Evolutionary conservation across 2,797 vertebrate genomes (phyloP).

Genomic region (Acipenser oxyrinchus): DNA sequence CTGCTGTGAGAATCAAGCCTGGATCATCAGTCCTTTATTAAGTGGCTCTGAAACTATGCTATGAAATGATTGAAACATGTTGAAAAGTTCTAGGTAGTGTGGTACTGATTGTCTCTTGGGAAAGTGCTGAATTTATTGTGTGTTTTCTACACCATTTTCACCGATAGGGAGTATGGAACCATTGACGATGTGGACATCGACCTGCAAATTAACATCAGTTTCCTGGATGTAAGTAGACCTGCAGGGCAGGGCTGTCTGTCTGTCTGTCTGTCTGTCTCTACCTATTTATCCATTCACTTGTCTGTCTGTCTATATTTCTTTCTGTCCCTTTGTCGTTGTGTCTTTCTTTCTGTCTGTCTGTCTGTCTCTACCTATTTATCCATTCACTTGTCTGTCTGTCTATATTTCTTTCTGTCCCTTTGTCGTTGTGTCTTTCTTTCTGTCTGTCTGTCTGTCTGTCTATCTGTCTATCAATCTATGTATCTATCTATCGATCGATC

Average conservation of each 20-base stretch:
- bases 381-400: not conserved
- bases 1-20: too few species aligned
- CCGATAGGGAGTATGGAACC: slow-evolving; percentile 86
- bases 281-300: not conserved
- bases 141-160: slow-evolving; percentile 11
- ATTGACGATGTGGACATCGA: slow-evolving; percentile 97
- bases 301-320: not conserved
- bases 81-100: too few species aligned
- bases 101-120: too few species aligned
- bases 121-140: too few species aligned
- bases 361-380: not conserved
- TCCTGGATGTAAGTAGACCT: slow-evolving; percentile 83
- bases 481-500: slow-evolving; percentile 6
- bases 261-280: slow-evolving; percentile 32
- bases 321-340: not conserved
- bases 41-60: too few species aligned
- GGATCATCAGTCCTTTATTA: too few species aligned
- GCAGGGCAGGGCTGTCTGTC: not conserved
- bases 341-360: not conserved
- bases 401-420: not conserved
- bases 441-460: too few species aligned
- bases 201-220: slow-evolving; percentile 93
- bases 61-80: too few species aligned
- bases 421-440: too few species aligned
- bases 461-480: too few species aligned